Conservation (phyloP, 2,888 invertebrate genomes). For the Tipula unca region DNA sequence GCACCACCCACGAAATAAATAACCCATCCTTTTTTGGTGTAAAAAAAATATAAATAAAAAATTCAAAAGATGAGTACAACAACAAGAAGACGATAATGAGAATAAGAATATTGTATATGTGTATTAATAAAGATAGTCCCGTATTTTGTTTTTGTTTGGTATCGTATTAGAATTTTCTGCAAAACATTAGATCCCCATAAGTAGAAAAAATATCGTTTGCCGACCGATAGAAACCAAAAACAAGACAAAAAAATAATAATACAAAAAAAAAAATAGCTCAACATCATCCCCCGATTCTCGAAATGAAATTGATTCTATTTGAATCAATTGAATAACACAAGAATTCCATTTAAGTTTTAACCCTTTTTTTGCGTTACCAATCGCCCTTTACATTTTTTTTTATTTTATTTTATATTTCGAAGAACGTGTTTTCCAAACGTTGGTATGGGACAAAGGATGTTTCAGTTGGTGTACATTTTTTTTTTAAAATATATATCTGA, state of each 20-base stretch:
- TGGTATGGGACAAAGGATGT: not conserved
- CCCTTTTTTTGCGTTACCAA: conserved; percentile 24
- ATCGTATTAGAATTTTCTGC: not conserved
- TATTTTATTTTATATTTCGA: not conserved
- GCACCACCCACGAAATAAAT: not conserved
- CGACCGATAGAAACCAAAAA: not conserved
- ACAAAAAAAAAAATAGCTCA: not conserved
- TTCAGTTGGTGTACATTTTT: not conserved
- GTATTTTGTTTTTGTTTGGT: not conserved
- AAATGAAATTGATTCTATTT: conserved; percentile 27
- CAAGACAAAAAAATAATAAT: not conserved
- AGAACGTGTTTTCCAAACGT: not conserved
- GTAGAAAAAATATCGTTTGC: not conserved
- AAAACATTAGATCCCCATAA: not conserved
- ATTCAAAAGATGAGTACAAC: not conserved
- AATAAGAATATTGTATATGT: not conserved
- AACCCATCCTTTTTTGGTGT: not conserved
- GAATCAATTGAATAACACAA: conserved; percentile 27
- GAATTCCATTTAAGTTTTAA: conserved; percentile 28
- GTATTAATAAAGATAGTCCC: not conserved
- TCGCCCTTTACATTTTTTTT: not conserved
- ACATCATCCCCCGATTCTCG: not conserved
- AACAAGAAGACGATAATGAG: conserved; percentile 4
- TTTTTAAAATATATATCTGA: not conserved
- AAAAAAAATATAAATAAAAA: not conserved